Conservation (phyloP, 2,113 vertebrate species). For the Phrynosoma platyrhinos region DNA sequence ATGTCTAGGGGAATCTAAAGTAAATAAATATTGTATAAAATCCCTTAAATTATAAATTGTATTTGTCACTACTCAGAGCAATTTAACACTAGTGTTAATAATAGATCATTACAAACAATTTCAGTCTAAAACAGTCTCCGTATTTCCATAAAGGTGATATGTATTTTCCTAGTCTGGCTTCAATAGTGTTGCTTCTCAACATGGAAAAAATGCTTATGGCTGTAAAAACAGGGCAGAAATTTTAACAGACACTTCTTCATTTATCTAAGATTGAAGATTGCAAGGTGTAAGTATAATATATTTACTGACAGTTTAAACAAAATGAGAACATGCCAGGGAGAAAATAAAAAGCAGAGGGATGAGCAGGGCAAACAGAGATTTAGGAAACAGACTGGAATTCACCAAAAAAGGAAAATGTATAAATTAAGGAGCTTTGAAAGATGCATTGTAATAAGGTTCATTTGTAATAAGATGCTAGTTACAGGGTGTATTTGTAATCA, state of each 20-base stretch:
- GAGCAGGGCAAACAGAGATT: not conserved
- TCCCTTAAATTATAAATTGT: conserved; percentile 35
- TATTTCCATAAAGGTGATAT: not conserved
- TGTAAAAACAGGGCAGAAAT: conserved; percentile 64
- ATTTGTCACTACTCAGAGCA: conserved; percentile 23
- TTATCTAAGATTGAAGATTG: not conserved
- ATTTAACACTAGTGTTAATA: conserved; percentile 45
- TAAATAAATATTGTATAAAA: conserved; percentile 20
- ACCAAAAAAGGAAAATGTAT: not conserved
- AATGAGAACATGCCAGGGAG: not conserved
- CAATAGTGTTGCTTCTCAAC: conserved; percentile 12
- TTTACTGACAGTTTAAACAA: not conserved
- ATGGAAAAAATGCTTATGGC: conserved; percentile 63
- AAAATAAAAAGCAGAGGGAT: not conserved
- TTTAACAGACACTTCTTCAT: conserved; percentile 45
- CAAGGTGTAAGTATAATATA: not conserved
- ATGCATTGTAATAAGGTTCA: no score
- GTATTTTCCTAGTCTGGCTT: not conserved
- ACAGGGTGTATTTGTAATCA: not conserved
- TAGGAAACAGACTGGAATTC: not conserved
- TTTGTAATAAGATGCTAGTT: no score
- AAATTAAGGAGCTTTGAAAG: not conserved
- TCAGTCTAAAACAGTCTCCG: not conserved
- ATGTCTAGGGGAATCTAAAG: not conserved
- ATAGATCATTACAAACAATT: conserved; percentile 44